Conservation (phyloP, 2,888 invertebrate genomes). For the Synanthedon andrenaeformis region DNA sequence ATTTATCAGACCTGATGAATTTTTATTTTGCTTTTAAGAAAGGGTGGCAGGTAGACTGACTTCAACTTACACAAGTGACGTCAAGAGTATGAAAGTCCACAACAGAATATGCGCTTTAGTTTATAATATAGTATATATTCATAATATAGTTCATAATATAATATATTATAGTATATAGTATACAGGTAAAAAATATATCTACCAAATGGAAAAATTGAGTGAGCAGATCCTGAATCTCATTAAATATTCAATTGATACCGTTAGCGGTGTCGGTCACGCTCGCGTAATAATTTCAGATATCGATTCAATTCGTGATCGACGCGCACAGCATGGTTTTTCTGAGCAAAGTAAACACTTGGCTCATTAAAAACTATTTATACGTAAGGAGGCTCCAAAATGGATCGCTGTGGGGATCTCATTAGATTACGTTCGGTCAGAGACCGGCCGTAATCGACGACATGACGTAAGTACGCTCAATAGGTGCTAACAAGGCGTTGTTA, state of each 20-base stretch:
- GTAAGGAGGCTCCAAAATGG: conserved; percentile 31
- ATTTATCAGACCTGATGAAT: not conserved
- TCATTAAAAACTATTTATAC: conserved; percentile 42
- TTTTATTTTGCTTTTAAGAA: too few species aligned
- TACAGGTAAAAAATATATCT: too few species aligned
- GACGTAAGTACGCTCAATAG: conserved; percentile 46
- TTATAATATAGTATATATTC: too few species aligned
- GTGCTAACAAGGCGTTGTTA: conserved; percentile 51
- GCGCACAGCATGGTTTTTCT: conserved; percentile 28
- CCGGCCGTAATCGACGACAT: conserved; percentile 29
- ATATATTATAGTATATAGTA: too few species aligned
- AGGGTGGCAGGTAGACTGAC: too few species aligned
- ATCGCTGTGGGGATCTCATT: conserved; percentile 43
- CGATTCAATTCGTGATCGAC: conserved; percentile 33
- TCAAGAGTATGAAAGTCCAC: too few species aligned
- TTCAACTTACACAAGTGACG: too few species aligned
- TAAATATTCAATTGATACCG: conserved; percentile 18
- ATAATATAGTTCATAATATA: too few species aligned
- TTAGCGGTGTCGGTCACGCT: conserved; percentile 28
- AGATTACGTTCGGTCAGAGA: conserved; percentile 34
- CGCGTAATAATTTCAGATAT: conserved; percentile 39
- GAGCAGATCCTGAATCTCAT: conserved; percentile 5
- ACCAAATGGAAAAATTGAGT: not conserved
- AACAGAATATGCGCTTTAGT: too few species aligned
- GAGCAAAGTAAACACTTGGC: conserved; percentile 16